Base-by-base conservation (phyloP, 2,113 vertebrate genomes). In the Macrotis lagotis region DNA sequence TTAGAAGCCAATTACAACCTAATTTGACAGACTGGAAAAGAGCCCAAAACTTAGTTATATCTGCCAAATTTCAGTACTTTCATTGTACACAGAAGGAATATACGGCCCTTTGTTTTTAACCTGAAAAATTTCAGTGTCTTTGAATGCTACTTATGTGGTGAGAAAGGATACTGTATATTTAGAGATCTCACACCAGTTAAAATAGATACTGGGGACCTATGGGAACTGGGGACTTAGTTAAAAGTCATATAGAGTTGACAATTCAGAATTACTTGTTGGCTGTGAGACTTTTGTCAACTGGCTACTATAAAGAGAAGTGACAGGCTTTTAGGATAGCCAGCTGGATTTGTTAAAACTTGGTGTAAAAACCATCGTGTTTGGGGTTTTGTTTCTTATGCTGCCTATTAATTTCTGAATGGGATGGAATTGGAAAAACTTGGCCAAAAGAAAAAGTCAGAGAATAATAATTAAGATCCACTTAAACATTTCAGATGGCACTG, bases 51-150 rank as follows among this genome's bases (percentile, higher is more conserved):
- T 93, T 25, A 91, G 48, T 91, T 5, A 0, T 90, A 16, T n/a
- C 94, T 94, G 91, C 28, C 92, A 96, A 91, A 93, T 96, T 96
- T 96, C 91, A 92, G 95, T 96, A 95, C 59, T 59, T 94, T 90
- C 50, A 4, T 48, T 88, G 95, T 94, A 94, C 92, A 96, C 91
- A 53, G 96, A 93, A 5, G 52, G 92, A 83, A 92, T 25, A 93
- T 95, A 66, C 1, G 49, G 49, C 89, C 91, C 90, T 95, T 94
- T 96, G 66, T 92, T 89, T 92, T 50, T 50, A 44, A 44, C 59
- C 88, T 83, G 91, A 83, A 83, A 95, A 92, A 94, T 55, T 94
- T 92, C 92, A 93, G 66, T 47, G 24, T 89, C 90, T 48, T 26
- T 44, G 25, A 94, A 37, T 19, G 50, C 26, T 9, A 1, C 11